Evolutionary conservation across 23 tunicate species (phyloP), one percentile per base, ranked within the genome.

Genomic region (Halocynthia roretzi): DNA sequence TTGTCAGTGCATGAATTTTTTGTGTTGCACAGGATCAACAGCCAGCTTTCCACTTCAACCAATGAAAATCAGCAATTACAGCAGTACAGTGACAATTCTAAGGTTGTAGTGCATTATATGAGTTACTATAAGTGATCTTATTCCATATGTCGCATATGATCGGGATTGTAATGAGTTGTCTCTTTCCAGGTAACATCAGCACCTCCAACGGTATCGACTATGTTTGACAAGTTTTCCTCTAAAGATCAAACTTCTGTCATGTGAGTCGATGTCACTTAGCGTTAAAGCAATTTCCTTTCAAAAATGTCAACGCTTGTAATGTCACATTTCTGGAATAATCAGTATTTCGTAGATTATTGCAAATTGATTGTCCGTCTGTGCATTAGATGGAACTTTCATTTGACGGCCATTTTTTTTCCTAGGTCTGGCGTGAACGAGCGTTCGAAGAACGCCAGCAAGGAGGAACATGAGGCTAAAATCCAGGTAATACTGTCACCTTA

Each of bases 1-100:
- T 23, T 81, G 11, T 51, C 77, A 6, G 58, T 44, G 49, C 76
- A 81, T 40, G 77, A 81, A 78, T 56, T 81, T 56, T 53, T 68
- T 71, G 52, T 53, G 7, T 31, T 81, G 48, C 84, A 81, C 50
- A 62, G 77, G 50, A 17, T 68, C 11, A 81, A 77, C 49, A 55
- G 53, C 18, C 84, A 81, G 52, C 54, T 81, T 20, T 12, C 60
- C 15, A 50, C 55, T 54, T 6, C 65, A 8, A 54, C 31, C n/a
- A 10, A 12, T 5, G 48, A 71, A 40, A 52, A 52, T 9, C 64
- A 74, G 56, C 78, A 53, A 53, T 17, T 14, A 17, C n/a, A 20
- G 14, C 21, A 31, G 44, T 31, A 0, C 44, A 31, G 44, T 31
- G 44, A 31, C 44, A 31, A 31, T 31, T 31, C 44, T 31, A 31